Conservation (phyloP, 2,113 vertebrate genomes). For the Leptobrachium leishanense region DNA sequence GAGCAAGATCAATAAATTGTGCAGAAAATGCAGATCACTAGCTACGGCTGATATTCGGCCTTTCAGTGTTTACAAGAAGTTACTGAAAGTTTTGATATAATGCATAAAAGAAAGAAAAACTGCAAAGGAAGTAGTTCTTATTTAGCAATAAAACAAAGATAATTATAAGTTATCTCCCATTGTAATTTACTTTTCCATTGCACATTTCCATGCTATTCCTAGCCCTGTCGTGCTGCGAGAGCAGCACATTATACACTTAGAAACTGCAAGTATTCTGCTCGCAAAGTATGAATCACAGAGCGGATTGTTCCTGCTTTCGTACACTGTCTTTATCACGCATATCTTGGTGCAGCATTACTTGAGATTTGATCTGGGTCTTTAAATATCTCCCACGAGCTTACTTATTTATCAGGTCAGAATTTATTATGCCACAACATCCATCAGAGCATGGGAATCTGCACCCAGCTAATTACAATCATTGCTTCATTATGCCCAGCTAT, state of each 20-base stretch:
- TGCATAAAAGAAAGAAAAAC: neutral
- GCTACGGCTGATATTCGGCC: no score
- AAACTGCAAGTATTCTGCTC: conserved; percentile 20
- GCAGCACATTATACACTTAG: conserved; percentile 32
- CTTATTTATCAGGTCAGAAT: conserved; percentile 15
- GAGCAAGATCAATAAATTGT: no score
- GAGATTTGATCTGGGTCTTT: conserved; percentile 5
- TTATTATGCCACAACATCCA: neutral
- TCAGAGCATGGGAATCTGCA: neutral
- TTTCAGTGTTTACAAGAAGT: no score
- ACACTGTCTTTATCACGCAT: conserved; percentile 16
- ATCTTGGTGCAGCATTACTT: conserved; percentile 12
- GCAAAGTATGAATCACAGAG: conserved; percentile 26
- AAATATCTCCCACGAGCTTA: conserved; percentile 9
- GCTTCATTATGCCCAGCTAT: neutral
- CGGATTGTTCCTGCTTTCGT: conserved; percentile 27
- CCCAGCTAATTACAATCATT: neutral
- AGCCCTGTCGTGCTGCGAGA: conserved; percentile 32
- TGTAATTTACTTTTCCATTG: conserved; percentile 44
- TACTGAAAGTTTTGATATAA: no score
- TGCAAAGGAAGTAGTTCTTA: conserved; percentile 25
- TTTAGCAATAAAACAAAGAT: conserved; percentile 15
- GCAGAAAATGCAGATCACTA: no score
- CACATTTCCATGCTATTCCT: conserved; percentile 37
- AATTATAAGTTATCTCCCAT: conserved; percentile 23